Evolutionary conservation across 2,888 invertebrate species (phyloP).

Genomic region (Pseudoips prasinana): DNA sequence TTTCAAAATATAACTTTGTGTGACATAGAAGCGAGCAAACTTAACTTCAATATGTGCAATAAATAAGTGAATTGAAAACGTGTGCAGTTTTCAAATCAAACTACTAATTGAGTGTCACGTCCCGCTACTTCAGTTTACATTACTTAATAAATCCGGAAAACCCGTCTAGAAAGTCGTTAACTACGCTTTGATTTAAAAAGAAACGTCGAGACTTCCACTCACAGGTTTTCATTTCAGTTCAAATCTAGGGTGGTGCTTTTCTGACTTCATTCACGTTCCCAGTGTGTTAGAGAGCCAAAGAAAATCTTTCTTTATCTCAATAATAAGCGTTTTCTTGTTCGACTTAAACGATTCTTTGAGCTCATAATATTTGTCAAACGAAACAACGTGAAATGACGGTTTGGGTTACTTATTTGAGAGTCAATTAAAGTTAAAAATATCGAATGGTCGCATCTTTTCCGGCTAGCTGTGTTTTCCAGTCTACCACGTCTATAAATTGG

Average conservation of each 20-base stretch:
- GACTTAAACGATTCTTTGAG: slow-evolving; percentile 4
- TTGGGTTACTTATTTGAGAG: slow-evolving; percentile 1
- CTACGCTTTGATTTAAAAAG: slow-evolving; percentile 59
- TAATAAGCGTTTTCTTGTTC: slow-evolving; percentile 33
- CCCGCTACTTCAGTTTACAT: slow-evolving; percentile 59
- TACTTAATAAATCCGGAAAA: slow-evolving; percentile 62
- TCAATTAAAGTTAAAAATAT: slow-evolving; percentile 37
- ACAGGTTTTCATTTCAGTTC: slow-evolving; percentile 62
- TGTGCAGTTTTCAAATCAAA: slow-evolving; percentile 55
- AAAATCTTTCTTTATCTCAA: slow-evolving; percentile 37
- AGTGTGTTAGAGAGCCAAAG: slow-evolving; percentile 44
- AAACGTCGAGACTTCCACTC: slow-evolving; percentile 62
- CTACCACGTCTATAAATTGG: slow-evolving; percentile 57
- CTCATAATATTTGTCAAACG: background rate
- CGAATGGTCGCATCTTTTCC: slow-evolving; percentile 63
- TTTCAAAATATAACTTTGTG: no score
- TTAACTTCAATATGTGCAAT: slow-evolving; percentile 17
- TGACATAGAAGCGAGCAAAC: no score
- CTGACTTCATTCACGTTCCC: slow-evolving; percentile 40
- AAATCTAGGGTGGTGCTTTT: slow-evolving; percentile 51
- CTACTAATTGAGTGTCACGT: slow-evolving; percentile 68
- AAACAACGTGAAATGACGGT: background rate
- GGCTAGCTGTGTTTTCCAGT: slow-evolving; percentile 65
- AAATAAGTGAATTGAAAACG: slow-evolving; percentile 37
- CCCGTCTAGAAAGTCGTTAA: slow-evolving; percentile 60